Base-by-base conservation (phyloP, 2,113 vertebrate genomes). In the Geococcyx californianus region DNA sequence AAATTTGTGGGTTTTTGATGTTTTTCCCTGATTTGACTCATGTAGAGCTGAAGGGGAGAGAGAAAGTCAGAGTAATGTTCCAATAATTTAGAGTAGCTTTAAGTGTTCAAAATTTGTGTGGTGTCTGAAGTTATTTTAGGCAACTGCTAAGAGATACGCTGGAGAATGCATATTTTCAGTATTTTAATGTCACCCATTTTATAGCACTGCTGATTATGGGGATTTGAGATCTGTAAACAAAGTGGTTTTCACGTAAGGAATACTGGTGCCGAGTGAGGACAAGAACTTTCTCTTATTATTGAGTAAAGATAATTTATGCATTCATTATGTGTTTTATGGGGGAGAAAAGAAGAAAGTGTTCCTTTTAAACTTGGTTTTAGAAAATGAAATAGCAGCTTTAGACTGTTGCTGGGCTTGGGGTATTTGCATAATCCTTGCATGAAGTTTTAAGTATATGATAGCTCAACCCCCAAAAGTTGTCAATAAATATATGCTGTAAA, bases 401-500 rank as follows among this genome's bases (percentile, higher is more conserved):
- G 79, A 9, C 34, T 67, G 87, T 93, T 95, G 93, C 82, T 94
- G 94, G 63, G 75, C 56, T 91, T 86, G 82, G 31, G 23, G 13
- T 84, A 83, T 96, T 90, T 95, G 68, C 85, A 78, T 95, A 95
- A 79, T 83, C 52, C 72, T 90, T 74, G 79, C 85, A 68, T 68
- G 79, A 78, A 94, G 34, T 86, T 83, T 47, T 69, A 87, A 92
- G 60, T 72, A 11, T 74, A 64, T 49, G 82, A 80, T 90, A 88
- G 7, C 10, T 93, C 84, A 90, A 23, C 62, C 63, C 52, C 51
- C 95, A 85, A 87, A 92, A 83, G 59, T 89, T 95, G 89, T 96
- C 91, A 75, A 93, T 95, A 96, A 95, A 83, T 86, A 90, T 11
- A 13, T 58, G 36, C 70, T 91, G 80, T 96, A 96, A 94, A 93